Base-by-base conservation (phyloP, 2,113 vertebrate species). In the Phrynocephalus versicolor region DNA sequence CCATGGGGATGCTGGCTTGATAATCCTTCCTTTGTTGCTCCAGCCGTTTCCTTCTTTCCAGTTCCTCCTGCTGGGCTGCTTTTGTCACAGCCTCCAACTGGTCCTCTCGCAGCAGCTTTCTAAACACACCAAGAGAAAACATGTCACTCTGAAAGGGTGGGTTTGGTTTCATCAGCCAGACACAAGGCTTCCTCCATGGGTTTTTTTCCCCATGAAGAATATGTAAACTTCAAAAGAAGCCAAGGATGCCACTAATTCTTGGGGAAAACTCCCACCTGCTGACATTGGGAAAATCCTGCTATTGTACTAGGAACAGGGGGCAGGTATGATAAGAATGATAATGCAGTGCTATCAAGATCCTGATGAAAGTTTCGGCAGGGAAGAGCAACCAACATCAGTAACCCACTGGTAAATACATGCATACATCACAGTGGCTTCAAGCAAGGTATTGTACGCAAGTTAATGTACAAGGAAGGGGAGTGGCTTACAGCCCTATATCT, bases 21-120 rank as follows among this genome's bases (percentile, higher is more conserved):
- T 98, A 98, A 90, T 98, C 98, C 90, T 99, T 99, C 85, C 99
- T 95, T 95, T 98, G 98, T 95, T 99, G 98, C 92, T 99, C 98
- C 76, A 99, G 96, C 69, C 98, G 97, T 85, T 98, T 98, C 81
- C 97, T 96, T 89, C 99, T 97, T 93, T 99, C 99, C 93, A 99
- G 70, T 93, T 99, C 99, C 93, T 99, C 98, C 93, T 98, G 98
- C 87, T 99, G 99, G 77, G 99, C 99, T 85, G 98, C 97, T 96
- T 99, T 99, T 92, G 99, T 99, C 89, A 98, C 98, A 0, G 98
- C 97, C 94, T 99, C 99, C 89, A 99, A 94, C 83, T 99, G 98
- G 93, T 99, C 97, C 90, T 99, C 98, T 84, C 98, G 97, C 79
- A 99, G 96, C 86, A 99, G 95, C 94, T 99, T 99, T 94, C 99